Evolutionary conservation across 2,113 vertebrate genomes (phyloP).

Genomic region (Barnardius zonarius): DNA sequence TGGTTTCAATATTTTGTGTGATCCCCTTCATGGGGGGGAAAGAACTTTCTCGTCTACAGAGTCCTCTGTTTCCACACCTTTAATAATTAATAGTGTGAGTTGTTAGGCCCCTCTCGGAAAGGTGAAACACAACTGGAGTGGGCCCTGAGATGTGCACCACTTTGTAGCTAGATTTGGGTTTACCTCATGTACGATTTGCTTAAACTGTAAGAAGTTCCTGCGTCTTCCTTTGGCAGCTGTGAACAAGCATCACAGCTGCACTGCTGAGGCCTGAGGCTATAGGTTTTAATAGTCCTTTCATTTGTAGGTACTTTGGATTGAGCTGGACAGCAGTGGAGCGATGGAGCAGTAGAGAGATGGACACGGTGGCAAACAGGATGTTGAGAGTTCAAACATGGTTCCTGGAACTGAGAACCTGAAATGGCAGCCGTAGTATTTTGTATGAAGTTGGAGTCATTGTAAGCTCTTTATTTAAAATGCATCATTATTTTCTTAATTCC

Average conservation of each 20-base stretch:
- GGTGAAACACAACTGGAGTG: background rate
- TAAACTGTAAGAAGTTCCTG: background rate
- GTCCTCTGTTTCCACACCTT: background rate
- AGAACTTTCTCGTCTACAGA: background rate
- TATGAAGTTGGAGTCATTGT: background rate
- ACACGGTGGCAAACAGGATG: background rate
- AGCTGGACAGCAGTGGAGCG: background rate
- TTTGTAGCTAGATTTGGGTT: background rate
- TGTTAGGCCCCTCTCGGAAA: background rate
- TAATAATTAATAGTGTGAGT: background rate
- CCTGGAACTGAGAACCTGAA: background rate
- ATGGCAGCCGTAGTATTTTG: background rate
- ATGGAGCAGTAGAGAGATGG: background rate
- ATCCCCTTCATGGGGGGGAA: background rate
- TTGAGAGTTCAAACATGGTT: background rate
- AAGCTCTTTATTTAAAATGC: slow-evolving; percentile 46
- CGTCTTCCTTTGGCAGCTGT: background rate
- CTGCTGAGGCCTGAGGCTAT: background rate
- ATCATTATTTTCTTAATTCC: background rate
- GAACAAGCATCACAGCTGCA: background rate
- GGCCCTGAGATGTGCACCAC: rapidly evolving
- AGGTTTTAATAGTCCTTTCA: background rate
- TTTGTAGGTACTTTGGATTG: slow-evolving; percentile 75
- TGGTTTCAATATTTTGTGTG: background rate
- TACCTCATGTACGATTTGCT: background rate